Base-by-base conservation (phyloP, 2,797 vertebrate genomes). In the Setipinna tenuifilis region DNA sequence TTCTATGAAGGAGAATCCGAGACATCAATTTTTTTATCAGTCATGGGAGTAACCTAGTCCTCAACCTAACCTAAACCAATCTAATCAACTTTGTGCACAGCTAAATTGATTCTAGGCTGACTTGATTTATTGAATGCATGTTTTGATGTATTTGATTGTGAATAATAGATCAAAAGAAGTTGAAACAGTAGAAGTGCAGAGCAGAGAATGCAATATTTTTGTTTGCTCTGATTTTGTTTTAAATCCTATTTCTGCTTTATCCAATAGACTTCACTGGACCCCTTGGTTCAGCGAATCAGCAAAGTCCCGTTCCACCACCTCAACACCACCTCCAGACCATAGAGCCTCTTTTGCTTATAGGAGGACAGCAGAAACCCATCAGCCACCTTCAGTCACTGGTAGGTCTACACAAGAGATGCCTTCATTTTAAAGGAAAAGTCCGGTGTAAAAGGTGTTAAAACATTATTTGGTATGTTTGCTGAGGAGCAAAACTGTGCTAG, bases 351-450 rank as follows among this genome's bases (percentile, higher is more conserved):
- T 86, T 88, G 85, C 82, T 88, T 10, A 84, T 89, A 48, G 86
- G 46, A 62, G 88, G 86, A 75, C 81, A 86, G 85, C 87, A 82
- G 87, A 86, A 84, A 85, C 83, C 86, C 44, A 83, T 90, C 86
- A 89, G 83, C 83, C 75, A 86, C 89, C 86, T 88, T 46, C 50
- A 58, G 65, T 82, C 89, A 58, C 54, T 86, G 87, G 87, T 89
- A 86, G 86, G 85, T 25, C 10, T 23, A 50, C 48, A 83, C 50
- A 83, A 14, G 50, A 1, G 9, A 54, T 54, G 50, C 50, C 7
- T 41, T 41, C 2, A 41, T 2, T 41, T 41, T 41, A 41, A 41
- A n/a, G n/a, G n/a, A n/a, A n/a, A n/a, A n/a, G n/a, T n/a, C n/a
- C n/a, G n/a, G n/a, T n/a, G n/a, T n/a, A n/a, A n/a, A n/a, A n/a